These are phyloP conservation scores for Thalassoma bifasciatum DNA, from an alignment of 2,113 vertebrate genomes.

Conservation along the genomic window DNA sequence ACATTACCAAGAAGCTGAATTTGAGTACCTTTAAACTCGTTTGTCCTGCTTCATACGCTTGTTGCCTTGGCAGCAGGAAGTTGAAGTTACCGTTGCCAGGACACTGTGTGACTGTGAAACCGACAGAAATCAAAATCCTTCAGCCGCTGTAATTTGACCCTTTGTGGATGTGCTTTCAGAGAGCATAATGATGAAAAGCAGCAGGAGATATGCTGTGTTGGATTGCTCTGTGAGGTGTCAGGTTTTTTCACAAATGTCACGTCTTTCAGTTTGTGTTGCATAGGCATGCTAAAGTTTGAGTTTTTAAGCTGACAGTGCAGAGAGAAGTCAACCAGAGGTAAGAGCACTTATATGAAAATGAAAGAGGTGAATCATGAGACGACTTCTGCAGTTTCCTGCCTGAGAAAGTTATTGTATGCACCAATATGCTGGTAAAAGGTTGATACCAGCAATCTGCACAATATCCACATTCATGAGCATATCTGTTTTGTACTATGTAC, in stretches of 20 bases:
- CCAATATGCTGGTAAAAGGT: too few species aligned
- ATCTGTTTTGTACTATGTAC: too few species aligned
- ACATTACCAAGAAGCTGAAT: background rate
- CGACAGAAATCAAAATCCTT: background rate
- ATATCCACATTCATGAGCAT: too few species aligned
- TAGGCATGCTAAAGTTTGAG: background rate
- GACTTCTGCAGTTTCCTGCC: background rate
- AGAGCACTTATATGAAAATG: background rate
- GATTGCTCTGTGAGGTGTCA: background rate
- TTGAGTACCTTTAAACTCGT: background rate
- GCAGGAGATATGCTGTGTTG: background rate
- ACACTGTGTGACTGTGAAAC: background rate
- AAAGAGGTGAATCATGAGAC: background rate
- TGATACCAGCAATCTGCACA: too few species aligned
- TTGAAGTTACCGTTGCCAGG: background rate
- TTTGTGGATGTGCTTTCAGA: background rate
- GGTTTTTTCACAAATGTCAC: background rate
- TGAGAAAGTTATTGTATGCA: too few species aligned
- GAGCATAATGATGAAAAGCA: background rate
- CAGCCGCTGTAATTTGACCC: background rate
- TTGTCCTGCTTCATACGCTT: background rate
- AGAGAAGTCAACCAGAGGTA: background rate
- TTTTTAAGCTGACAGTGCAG: background rate
- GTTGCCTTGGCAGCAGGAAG: background rate
- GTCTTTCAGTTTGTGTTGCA: background rate